Evolutionary conservation across 2,888 invertebrate genomes (phyloP).

Genomic region (Tholera decimalis): DNA sequence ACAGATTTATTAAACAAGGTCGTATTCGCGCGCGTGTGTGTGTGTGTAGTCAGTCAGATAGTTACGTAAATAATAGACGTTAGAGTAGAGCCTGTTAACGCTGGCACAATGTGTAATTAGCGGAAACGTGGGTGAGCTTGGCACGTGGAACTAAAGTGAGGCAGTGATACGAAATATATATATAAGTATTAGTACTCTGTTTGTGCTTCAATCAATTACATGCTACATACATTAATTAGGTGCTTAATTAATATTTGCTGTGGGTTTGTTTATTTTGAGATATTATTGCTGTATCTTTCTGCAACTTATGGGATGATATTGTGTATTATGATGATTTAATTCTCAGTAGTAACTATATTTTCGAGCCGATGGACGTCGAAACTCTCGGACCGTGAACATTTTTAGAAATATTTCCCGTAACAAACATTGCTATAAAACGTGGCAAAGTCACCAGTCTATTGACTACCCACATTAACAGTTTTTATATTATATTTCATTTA

Average conservation of each 20-base stretch:
- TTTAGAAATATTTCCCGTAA: no score
- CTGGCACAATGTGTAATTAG: conserved; percentile 5
- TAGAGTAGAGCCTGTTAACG: not conserved
- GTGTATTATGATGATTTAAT: no score
- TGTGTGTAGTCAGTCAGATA: not conserved
- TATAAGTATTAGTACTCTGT: no score
- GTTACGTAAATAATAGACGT: not conserved
- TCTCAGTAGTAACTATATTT: no score
- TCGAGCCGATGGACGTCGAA: no score
- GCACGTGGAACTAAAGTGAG: not conserved
- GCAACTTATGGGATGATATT: no score
- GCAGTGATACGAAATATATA: not conserved
- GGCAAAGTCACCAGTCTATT: no score
- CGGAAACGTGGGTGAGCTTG: not conserved
- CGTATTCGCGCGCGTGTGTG: not conserved
- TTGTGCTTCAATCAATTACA: not conserved
- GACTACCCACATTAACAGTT: no score
- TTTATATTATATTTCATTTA: no score
- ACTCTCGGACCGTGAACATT: no score
- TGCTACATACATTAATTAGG: not conserved
- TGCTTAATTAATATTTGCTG: not conserved
- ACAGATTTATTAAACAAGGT: not conserved
- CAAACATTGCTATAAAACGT: no score
- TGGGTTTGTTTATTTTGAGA: not conserved
- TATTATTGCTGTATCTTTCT: no score